These are phyloP conservation scores for Thereva unica DNA, from an alignment of 2,888 invertebrate species.

Conservation along the genomic window DNA sequence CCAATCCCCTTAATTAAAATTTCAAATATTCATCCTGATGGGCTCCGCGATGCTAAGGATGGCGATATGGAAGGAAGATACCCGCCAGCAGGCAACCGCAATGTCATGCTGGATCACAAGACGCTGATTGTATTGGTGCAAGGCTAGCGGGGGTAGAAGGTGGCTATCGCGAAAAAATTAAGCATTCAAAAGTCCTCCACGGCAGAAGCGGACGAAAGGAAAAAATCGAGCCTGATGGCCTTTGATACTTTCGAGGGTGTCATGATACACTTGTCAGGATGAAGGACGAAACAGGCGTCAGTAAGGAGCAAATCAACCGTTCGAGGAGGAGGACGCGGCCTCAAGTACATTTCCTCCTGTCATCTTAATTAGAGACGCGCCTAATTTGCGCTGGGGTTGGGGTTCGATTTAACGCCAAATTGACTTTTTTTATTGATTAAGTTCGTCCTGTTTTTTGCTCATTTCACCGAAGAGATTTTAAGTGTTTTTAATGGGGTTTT, in stretches of 20 bases:
- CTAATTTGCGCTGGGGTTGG: not conserved
- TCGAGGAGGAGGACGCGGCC: not conserved
- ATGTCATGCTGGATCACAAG: not conserved
- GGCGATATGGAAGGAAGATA: not conserved
- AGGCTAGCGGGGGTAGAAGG: too few relatives aligned
- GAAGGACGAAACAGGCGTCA: not conserved
- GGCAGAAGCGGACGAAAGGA: not conserved
- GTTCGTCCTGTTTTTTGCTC: too few relatives aligned
- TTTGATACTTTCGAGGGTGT: not conserved
- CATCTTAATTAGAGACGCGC: conserved; percentile 7
- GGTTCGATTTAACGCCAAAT: too few relatives aligned
- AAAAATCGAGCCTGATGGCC: not conserved
- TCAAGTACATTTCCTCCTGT: not conserved
- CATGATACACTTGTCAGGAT: not conserved
- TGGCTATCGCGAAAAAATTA: too few relatives aligned
- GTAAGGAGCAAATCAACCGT: not conserved
- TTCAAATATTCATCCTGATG: conserved; percentile 12
- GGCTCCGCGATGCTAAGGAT: not conserved
- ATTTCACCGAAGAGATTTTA: too few relatives aligned
- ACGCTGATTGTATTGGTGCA: too few relatives aligned
- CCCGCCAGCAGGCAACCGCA: not conserved
- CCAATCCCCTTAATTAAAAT: conserved; percentile 12
- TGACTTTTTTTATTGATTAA: too few relatives aligned
- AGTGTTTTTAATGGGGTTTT: too few relatives aligned
- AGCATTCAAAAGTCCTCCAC: too few relatives aligned